Percentiles rank a stretch among this genome's conserved stretches.
phyloP scores from a whole-genome alignment of 2,113 vertebrate species.

The Amazona guildingii region DNA sequence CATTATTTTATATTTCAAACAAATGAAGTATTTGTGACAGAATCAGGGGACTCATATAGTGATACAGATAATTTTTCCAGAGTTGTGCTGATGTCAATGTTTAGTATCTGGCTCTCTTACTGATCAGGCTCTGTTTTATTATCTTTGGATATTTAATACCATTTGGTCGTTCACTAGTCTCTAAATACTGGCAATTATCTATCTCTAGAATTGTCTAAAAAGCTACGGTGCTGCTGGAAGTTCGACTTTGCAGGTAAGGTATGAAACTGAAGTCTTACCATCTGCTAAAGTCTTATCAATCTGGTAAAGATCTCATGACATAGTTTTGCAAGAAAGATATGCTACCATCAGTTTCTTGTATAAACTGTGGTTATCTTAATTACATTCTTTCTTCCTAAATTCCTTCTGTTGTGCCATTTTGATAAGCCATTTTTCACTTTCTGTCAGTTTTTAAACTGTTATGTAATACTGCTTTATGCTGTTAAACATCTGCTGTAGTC shows the following conservation, averaged over 20 bases:
- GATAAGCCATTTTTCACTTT: conserved; percentile 27
- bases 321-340: background rate
- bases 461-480: conserved; percentile 4
- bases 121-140: background rate
- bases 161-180: background rate
- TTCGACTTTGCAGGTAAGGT: background rate
- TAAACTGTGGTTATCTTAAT: conserved; percentile 41
- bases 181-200: background rate
- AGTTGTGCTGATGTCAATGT: background rate
- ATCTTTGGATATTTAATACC: background rate
- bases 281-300: background rate
- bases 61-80: background rate
- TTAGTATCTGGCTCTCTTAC: background rate
- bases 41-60: background rate
- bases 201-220: background rate
- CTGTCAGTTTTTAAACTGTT: conserved; percentile 15
- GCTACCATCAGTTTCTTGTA: background rate
- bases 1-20: conserved; percentile 28
- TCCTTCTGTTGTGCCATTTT: conserved; percentile 3
- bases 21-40: conserved; percentile 6
- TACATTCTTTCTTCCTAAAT: conserved; percentile 35
- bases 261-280: background rate
- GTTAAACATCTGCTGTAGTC: conserved; percentile 41
- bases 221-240: background rate
- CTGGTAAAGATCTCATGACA: background rate